These are phyloP conservation scores for Tupaia chinensis DNA, from an alignment of 2,113 vertebrate species.

Conservation along the genomic window DNA sequence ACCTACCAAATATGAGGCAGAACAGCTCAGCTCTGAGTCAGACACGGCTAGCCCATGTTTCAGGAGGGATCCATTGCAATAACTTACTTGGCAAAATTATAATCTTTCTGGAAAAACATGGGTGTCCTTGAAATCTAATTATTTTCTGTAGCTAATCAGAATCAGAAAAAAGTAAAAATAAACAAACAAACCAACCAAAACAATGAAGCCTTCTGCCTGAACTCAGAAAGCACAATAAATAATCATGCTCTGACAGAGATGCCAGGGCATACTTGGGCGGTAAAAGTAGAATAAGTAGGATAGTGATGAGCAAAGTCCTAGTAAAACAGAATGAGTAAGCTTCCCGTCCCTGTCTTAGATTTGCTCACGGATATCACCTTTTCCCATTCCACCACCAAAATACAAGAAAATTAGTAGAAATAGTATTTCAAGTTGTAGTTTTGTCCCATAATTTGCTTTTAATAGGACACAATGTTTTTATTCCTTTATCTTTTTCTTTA, in stretches of 20 bases:
- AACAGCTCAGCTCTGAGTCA: not conserved
- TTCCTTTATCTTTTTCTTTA: too few species aligned
- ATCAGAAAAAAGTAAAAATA: not conserved
- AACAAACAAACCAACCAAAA: too few species aligned
- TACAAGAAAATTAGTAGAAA: not conserved
- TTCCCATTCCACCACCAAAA: not conserved
- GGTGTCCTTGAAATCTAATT: not conserved
- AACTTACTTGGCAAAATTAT: not conserved
- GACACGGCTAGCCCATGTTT: not conserved
- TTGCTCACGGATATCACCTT: not conserved
- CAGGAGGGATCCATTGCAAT: not conserved
- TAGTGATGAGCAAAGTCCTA: not conserved
- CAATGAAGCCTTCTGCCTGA: not conserved
- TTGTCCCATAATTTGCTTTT: not conserved
- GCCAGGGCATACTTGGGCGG: fast-evolving
- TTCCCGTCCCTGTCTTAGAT: not conserved
- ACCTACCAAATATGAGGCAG: not conserved
- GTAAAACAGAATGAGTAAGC: not conserved
- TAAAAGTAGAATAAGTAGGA: not conserved
- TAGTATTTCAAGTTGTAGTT: not conserved
- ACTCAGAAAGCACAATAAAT: not conserved
- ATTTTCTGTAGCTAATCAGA: not conserved
- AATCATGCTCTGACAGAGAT: not conserved
- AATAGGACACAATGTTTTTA: not conserved
- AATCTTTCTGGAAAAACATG: not conserved